Conservation (phyloP, 2,888 invertebrate genomes). For the Chironomus tentans region DNA sequence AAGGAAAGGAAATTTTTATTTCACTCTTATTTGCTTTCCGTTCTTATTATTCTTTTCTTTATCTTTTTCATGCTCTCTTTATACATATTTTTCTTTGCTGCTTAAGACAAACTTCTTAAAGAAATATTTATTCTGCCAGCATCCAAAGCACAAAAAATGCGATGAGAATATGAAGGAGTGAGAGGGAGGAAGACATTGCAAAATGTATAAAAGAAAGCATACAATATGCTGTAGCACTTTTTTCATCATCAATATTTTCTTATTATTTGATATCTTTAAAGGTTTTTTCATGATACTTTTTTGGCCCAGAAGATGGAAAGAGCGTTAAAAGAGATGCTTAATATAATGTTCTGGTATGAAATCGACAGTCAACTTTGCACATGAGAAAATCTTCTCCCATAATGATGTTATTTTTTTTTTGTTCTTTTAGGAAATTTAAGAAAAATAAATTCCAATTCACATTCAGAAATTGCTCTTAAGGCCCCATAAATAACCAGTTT, state of each 20-base stretch:
- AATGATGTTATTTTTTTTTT: not conserved
- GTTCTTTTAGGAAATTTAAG: not conserved
- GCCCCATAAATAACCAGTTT: constrained; percentile 20
- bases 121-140: not conserved
- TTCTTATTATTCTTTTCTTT: constrained; percentile 3
- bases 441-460: not conserved
- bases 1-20: constrained; percentile 4
- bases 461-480: not conserved
- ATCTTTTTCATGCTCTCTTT: no score
- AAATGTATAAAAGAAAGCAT: no score
- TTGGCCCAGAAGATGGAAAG: not conserved
- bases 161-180: no score
- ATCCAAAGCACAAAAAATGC: no score
- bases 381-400: no score
- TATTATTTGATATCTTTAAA: no score
- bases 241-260: no score
- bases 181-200: no score
- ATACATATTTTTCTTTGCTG: not conserved
- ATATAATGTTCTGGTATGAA: not conserved
- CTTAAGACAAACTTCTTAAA: not conserved
- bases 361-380: no score
- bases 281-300: not conserved
- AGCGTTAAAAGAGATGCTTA: not conserved
- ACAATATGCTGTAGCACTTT: no score
- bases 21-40: constrained; percentile 7